Conservation (phyloP, 2,888 invertebrate genomes). For the Mactromeris polynyma region DNA sequence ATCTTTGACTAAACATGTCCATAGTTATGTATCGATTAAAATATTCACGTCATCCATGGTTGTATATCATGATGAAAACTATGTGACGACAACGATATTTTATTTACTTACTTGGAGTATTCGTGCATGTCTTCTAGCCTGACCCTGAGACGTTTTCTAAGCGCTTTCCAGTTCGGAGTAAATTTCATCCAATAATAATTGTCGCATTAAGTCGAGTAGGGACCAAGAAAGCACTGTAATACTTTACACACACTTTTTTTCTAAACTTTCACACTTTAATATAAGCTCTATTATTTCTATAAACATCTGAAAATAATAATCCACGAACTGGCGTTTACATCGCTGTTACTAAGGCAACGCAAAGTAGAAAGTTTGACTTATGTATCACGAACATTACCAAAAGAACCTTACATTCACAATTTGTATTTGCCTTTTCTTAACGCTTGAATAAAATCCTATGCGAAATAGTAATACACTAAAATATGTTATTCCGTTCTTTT, state of each 20-base stretch:
- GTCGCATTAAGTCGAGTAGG: constrained; percentile 3
- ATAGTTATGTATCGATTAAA: not conserved
- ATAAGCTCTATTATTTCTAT: not conserved
- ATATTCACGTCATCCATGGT: not conserved
- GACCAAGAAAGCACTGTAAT: not conserved
- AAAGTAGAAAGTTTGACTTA: not conserved
- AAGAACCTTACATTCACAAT: no score
- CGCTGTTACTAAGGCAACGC: not conserved
- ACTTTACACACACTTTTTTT: not conserved
- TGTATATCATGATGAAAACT: not conserved
- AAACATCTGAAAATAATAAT: not conserved
- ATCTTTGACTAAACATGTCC: not conserved
- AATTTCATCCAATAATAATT: constrained; percentile 73
- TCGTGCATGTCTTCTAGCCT: constrained; percentile 66
- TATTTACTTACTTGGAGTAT: constrained; percentile 64
- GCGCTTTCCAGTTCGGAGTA: constrained; percentile 71
- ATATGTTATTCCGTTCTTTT: not conserved
- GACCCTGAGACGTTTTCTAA: constrained; percentile 61
- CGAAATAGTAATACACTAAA: not conserved
- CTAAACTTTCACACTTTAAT: not conserved
- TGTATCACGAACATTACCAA: not conserved
- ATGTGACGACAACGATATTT: constrained; percentile 22
- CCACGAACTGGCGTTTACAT: not conserved
- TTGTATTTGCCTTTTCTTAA: no score
- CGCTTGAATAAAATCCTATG: not conserved